Evolutionary conservation across 1,140 invertebrate species (phyloP), one percentile per base, ranked within the genome.

Genomic region (Lepidurus apus): DNA sequence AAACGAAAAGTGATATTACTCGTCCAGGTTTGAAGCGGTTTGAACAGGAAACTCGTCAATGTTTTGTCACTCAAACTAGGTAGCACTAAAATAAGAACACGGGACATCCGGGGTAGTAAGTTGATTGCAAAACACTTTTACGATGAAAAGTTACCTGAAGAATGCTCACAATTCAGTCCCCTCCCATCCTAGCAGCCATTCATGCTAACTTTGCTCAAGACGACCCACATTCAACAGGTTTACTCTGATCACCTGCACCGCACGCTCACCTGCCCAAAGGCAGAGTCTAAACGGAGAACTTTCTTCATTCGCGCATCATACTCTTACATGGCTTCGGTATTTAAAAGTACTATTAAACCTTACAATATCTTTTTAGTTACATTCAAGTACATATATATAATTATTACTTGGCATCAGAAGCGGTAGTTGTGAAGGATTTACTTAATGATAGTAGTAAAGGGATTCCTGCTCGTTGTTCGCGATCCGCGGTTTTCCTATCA

Each of bases 121-220:
- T 7, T 21, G 17, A 21, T 7, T 11, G 53, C 53, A 65, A 65
- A 65, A 65, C 53, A 65, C 53, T 65, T 65, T 3, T 65, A 65
- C 17, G 21, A 21, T 65, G 13, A 21, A 9, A 65, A 65, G 10
- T 65, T 65, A 65, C n/a, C 53, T 21, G 53, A 65, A 65, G 53
- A 65, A 65, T 65, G 53, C 53, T 65, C 53, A 65, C 53, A 65
- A 65, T 65, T 65, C 53, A 65, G 53, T 65, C 53, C 53, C 53
- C 53, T 65, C 53, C 53, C 53, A 65, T 65, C 53, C 53, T 65
- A 65, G 53, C 53, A 65, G 53, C 53, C 53, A 65, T 65, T 65
- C 53, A 65, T 65, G 53, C 53, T n/a, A 17, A 65, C 53, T 65
- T 65, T 65, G 53, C 53, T 21, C 53, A 65, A 65, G 53, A 65